These are phyloP conservation scores for Trichogramma dendrolimi DNA, from an alignment of 2,888 invertebrate genomes.

Conservation along the genomic window DNA sequence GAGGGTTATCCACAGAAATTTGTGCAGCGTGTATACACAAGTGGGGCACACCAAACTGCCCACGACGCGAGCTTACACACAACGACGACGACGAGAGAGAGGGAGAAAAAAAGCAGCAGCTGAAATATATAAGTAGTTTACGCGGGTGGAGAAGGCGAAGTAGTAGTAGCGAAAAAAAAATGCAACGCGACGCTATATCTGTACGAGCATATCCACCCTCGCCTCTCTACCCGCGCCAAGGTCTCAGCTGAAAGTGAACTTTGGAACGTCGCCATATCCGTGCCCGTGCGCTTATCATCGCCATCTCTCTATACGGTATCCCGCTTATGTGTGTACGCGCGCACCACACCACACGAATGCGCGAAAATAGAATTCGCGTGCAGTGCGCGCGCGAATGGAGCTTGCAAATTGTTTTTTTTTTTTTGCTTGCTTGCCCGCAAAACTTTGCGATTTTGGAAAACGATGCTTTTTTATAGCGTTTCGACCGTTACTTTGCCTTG, in stretches of 20 bases:
- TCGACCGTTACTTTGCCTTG: too few relatives aligned
- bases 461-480: too few relatives aligned
- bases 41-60: not conserved
- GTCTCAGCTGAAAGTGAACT: conserved; percentile 18
- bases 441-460: too few relatives aligned
- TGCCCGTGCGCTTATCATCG: conserved; percentile 13
- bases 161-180: not conserved
- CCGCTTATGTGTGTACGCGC: not conserved
- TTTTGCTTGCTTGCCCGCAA: too few relatives aligned
- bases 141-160: not conserved
- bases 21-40: conserved; percentile 10
- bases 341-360: not conserved
- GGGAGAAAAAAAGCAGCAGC: conserved; percentile 3
- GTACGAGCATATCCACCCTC: not conserved
- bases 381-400: too few relatives aligned
- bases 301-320: conserved; percentile 1
- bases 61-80: conserved; percentile 19
- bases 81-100: conserved; percentile 20
- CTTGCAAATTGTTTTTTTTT: too few relatives aligned
- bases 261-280: conserved; percentile 25
- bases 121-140: not conserved
- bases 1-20: too few relatives aligned
- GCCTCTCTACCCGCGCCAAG: conserved; percentile 7
- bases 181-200: not conserved
- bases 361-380: not conserved